Percentiles rank a stretch among this genome's conserved stretches.
phyloP scores from a whole-genome alignment of 2,888 invertebrate genomes.

The Pristionchus japonicus region DNA sequence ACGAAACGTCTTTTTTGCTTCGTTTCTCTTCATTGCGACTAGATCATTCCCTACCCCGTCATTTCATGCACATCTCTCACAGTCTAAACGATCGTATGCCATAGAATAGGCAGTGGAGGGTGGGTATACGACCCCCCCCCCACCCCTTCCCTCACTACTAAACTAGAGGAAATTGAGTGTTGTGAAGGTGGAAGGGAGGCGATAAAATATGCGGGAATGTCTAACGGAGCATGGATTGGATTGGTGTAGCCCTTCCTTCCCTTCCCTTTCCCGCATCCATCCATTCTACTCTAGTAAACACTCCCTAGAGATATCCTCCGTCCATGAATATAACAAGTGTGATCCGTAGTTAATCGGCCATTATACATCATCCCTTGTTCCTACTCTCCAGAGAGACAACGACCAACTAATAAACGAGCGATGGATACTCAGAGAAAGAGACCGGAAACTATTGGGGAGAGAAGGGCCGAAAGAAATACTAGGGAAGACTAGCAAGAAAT shows the following conservation, averaged over 20 bases:
- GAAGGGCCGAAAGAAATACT: conserved; percentile 14
- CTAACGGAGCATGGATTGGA: conserved; percentile 34
- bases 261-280: background rate
- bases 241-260: background rate
- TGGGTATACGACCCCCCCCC: conserved; percentile 7
- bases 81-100: conserved; percentile 29
- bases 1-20: conserved; percentile 20
- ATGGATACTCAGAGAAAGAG: conserved; percentile 11
- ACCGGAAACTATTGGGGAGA: conserved; percentile 26
- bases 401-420: conserved; percentile 8
- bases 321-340: conserved; percentile 23
- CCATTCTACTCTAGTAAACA: conserved; percentile 32
- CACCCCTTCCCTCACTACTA: too few relatives aligned
- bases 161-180: conserved; percentile 18
- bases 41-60: conserved; percentile 12
- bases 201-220: conserved; percentile 34
- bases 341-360: conserved; percentile 20
- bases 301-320: background rate
- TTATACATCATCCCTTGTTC: background rate
- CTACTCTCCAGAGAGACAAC: background rate
- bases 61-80: conserved; percentile 25
- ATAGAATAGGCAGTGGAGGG: background rate
- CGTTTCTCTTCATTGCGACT: conserved; percentile 20
- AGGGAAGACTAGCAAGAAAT: conserved; percentile 2
- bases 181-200: conserved; percentile 4